These are phyloP conservation scores for Thaumetopoea pityocampa DNA, from an alignment of 1,140 invertebrate genomes.

Conservation along the genomic window DNA sequence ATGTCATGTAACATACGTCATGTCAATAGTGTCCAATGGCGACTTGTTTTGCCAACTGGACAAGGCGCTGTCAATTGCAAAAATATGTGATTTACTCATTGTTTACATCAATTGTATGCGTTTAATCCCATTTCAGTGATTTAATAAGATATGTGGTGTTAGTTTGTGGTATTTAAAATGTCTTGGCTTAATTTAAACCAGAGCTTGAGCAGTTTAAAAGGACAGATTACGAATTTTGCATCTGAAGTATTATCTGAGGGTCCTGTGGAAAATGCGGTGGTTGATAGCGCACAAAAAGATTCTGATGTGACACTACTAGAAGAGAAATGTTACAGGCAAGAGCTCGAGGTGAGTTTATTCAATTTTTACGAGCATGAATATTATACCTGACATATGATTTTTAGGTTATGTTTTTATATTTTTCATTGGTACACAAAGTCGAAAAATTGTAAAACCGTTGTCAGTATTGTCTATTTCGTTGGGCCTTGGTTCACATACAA, in stretches of 20 bases:
- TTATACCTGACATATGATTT: constrained; percentile 42
- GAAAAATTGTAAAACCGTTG: neutral
- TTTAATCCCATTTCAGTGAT: constrained; percentile 33
- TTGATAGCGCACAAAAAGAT: constrained; percentile 47
- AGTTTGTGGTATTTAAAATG: constrained; percentile 72
- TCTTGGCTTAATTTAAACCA: constrained; percentile 86
- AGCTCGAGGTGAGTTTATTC: constrained; percentile 78
- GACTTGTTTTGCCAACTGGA: constrained; percentile 73
- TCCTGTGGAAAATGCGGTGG: constrained; percentile 76
- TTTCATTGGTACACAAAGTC: constrained; percentile 7
- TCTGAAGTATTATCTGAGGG: constrained; percentile 82
- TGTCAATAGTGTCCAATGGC: constrained; percentile 25
- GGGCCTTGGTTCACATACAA: too few species aligned
- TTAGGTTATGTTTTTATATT: constrained; percentile 58
- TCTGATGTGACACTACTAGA: constrained; percentile 77
- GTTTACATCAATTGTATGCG: constrained; percentile 51
- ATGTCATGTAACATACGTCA: constrained; percentile 11
- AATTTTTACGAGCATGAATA: constrained; percentile 30
- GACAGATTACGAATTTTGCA: constrained; percentile 85
- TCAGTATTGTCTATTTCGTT: too few species aligned
- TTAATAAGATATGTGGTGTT: constrained; percentile 48
- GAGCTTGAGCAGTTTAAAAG: constrained; percentile 84
- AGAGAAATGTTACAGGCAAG: constrained; percentile 78
- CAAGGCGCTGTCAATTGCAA: constrained; percentile 66
- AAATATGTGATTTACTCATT: constrained; percentile 69